phyloP scores from a whole-genome alignment of 2,113 vertebrate genomes.

The Melanerpes aurifrons region DNA sequence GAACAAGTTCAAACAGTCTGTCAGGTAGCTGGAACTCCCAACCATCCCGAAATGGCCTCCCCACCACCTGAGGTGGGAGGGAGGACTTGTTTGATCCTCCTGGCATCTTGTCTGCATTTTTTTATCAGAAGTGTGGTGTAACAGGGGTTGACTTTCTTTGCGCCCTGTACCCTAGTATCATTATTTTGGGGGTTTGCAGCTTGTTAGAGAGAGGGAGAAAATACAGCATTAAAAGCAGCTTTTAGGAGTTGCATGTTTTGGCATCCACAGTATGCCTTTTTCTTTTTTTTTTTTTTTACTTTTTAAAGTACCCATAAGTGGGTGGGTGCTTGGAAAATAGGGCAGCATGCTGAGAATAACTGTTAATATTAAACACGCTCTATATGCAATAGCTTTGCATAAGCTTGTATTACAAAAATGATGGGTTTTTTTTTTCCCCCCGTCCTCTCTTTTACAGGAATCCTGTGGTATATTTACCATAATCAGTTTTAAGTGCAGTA shows the following conservation, averaged over 20 bases:
- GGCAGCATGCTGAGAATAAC: not conserved
- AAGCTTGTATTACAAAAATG: not conserved
- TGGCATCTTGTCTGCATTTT: not conserved
- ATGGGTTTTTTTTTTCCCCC: not conserved
- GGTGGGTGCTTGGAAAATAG: slow-evolving; percentile 29
- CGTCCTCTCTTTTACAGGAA: not conserved
- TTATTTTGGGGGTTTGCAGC: not conserved
- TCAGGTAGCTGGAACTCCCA: not conserved
- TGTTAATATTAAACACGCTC: slow-evolving; percentile 35
- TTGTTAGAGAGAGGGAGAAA: not conserved
- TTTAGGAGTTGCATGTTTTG: not conserved
- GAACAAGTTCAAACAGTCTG: not conserved
- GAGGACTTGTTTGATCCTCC: not conserved
- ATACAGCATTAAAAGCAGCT: not conserved
- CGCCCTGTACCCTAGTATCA: not conserved
- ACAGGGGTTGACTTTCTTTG: not conserved
- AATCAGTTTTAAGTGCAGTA: not conserved
- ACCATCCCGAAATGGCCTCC: not conserved
- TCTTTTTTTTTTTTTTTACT: slow-evolving; percentile 3
- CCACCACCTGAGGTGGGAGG: not conserved
- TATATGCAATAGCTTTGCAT: slow-evolving; percentile 1
- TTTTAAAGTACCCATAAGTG: not conserved
- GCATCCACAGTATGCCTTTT: not conserved
- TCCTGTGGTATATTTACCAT: not conserved
- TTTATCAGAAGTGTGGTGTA: not conserved